A percentile compares a stretch with the other conserved stretches of the same genome.
Conservation (phyloP, 2,888 invertebrate genomes). For the Trichopoda pennipes region DNA sequence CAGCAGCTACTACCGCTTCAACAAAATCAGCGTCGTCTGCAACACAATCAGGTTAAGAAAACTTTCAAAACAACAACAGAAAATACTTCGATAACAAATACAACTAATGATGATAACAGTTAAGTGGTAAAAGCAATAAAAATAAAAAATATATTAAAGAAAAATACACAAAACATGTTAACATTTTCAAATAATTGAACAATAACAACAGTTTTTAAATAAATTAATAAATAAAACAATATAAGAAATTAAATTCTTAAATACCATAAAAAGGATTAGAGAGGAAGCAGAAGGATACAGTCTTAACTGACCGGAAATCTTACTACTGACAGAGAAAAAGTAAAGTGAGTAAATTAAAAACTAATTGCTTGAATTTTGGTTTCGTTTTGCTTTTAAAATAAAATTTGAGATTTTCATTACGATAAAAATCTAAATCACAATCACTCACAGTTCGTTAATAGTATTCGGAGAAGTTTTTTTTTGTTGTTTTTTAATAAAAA, state of each 20-base stretch:
- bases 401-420: slow-evolving; percentile 12
- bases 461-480: slow-evolving; percentile 29
- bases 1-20: slow-evolving; percentile 13
- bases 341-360: slow-evolving; percentile 53
- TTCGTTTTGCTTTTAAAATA: slow-evolving; percentile 38
- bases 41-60: slow-evolving; percentile 14
- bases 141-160: background rate
- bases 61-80: background rate
- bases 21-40: slow-evolving; percentile 9
- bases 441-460: slow-evolving; percentile 3
- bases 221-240: slow-evolving; percentile 33
- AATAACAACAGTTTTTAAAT: slow-evolving; percentile 46
- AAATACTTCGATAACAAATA: slow-evolving; percentile 49
- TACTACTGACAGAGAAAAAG: slow-evolving; percentile 3
- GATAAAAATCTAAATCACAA: slow-evolving; percentile 8
- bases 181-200: slow-evolving; percentile 55
- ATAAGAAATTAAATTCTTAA: slow-evolving; percentile 12
- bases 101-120: slow-evolving; percentile 73
- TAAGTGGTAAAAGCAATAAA: slow-evolving; percentile 69
- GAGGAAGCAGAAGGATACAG: slow-evolving; percentile 12
- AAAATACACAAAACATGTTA: slow-evolving; percentile 28
- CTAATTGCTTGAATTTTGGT: slow-evolving; percentile 33
- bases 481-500: slow-evolving; percentile 1
- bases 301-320: slow-evolving; percentile 1
- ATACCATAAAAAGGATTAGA: slow-evolving; percentile 20